phyloP scores from a whole-genome alignment of 2,113 vertebrate species.

The Apeltes quadracus region DNA sequence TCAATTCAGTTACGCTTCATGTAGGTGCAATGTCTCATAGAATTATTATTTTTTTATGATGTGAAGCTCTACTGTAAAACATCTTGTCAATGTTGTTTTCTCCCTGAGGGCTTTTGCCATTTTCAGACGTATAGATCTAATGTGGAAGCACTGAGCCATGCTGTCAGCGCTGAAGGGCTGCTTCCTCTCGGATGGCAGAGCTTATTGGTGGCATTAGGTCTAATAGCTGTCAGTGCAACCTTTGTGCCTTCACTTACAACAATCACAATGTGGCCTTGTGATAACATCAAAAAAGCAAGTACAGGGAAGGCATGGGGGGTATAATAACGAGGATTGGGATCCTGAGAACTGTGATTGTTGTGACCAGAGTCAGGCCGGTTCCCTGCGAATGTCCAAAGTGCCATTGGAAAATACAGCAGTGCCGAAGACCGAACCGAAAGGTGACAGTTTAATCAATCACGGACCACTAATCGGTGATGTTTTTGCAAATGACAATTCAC shows the following conservation, averaged over 20 bases:
- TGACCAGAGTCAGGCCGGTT: constrained; percentile 17
- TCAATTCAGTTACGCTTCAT: constrained; percentile 35
- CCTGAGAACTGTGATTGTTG: constrained; percentile 19
- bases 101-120: constrained; percentile 61
- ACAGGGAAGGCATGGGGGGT: constrained; percentile 35
- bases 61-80: constrained; percentile 57
- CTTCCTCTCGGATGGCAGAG: constrained; percentile 70
- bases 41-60: constrained; percentile 22
- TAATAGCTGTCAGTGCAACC: constrained; percentile 66
- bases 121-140: constrained; percentile 63
- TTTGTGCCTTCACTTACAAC: constrained; percentile 71
- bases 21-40: constrained; percentile 29
- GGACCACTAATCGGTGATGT: neutral
- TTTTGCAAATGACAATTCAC: constrained; percentile 1
- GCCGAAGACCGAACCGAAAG: constrained; percentile 1
- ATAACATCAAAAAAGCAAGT: constrained; percentile 59
- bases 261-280: constrained; percentile 56
- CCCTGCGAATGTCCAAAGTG: neutral
- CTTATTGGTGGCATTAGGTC: constrained; percentile 76
- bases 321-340: constrained; percentile 17
- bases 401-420: neutral
- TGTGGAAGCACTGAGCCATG: constrained; percentile 65
- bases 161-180: constrained; percentile 61
- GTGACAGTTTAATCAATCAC: neutral
- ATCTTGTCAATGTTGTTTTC: constrained; percentile 58